Evolutionary conservation across 2,888 invertebrate species (phyloP).

Genomic region (Pheosia gnoma): DNA sequence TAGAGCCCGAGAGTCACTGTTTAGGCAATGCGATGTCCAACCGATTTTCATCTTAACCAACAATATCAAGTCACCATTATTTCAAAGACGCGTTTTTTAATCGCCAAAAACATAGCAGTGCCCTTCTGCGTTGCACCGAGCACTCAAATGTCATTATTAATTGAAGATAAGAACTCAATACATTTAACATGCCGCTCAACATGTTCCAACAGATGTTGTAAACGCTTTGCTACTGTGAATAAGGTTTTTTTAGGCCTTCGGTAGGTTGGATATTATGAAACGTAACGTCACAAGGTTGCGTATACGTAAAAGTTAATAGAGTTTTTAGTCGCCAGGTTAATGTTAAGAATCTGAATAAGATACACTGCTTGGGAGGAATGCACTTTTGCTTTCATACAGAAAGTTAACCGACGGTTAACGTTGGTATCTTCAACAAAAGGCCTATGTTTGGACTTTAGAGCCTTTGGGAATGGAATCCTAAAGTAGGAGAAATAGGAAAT

Average conservation of each 20-base stretch:
- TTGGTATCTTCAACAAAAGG: no score
- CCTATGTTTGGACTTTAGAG: no score
- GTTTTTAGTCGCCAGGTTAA: neutral
- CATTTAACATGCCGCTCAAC: constrained; percentile 19
- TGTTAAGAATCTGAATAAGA: neutral
- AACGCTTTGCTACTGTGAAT: constrained; percentile 11
- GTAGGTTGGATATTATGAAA: constrained; percentile 3
- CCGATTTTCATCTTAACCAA: no score
- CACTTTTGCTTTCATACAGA: no score
- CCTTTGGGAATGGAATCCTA: no score
- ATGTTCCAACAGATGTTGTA: constrained; percentile 19
- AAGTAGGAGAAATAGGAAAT: no score
- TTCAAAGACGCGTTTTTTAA: no score
- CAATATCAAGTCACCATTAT: no score
- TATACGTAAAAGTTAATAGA: constrained; percentile 9
- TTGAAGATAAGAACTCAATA: constrained; percentile 43
- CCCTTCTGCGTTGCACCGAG: constrained; percentile 15
- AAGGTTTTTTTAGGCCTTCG: neutral
- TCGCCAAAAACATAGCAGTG: neutral
- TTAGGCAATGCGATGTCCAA: no score
- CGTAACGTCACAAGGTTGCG: neutral
- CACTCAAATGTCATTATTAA: constrained; percentile 47
- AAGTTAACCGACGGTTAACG: no score
- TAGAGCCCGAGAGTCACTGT: no score
- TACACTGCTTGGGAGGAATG: no score